phyloP scores from a whole-genome alignment of 2,888 invertebrate genomes.

The Pinctada fucata region DNA sequence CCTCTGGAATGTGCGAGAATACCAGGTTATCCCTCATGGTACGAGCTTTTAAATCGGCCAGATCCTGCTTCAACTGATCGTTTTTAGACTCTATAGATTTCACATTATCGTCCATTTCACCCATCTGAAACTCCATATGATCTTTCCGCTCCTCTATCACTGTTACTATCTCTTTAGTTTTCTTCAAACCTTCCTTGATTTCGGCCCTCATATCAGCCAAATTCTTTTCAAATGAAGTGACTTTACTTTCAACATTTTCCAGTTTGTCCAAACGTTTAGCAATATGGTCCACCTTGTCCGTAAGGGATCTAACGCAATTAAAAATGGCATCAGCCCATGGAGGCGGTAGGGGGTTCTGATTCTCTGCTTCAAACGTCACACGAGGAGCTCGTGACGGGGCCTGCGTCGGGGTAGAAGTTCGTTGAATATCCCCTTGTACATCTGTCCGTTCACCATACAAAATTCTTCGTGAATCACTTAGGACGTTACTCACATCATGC shows the following conservation, averaged over 20 bases:
- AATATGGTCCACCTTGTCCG: no score
- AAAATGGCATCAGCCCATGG: no score
- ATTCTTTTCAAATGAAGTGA: conserved; percentile 8
- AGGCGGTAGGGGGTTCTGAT: not conserved
- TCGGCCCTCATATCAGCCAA: not conserved
- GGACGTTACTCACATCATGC: no score
- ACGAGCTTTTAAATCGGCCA: not conserved
- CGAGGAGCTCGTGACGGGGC: no score
- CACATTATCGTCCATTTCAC: not conserved
- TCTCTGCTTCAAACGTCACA: no score
- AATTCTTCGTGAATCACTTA: no score
- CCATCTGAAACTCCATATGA: conserved; percentile 2
- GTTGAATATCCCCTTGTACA: no score
- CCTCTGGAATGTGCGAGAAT: conserved; percentile 6
- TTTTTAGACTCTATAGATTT: not conserved
- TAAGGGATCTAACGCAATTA: no score
- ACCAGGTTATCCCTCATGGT: conserved; percentile 5
- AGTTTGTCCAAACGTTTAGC: conserved; percentile 1
- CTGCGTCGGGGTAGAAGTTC: no score
- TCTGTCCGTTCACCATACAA: no score
- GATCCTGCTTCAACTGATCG: not conserved
- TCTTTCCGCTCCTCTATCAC: not conserved
- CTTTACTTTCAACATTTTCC: not conserved
- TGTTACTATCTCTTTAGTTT: not conserved
- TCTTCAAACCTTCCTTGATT: not conserved